Evolutionary conservation across 2,797 vertebrate genomes (phyloP), one percentile per base, ranked within the genome.

Genomic region (Apodemus agrarius): DNA sequence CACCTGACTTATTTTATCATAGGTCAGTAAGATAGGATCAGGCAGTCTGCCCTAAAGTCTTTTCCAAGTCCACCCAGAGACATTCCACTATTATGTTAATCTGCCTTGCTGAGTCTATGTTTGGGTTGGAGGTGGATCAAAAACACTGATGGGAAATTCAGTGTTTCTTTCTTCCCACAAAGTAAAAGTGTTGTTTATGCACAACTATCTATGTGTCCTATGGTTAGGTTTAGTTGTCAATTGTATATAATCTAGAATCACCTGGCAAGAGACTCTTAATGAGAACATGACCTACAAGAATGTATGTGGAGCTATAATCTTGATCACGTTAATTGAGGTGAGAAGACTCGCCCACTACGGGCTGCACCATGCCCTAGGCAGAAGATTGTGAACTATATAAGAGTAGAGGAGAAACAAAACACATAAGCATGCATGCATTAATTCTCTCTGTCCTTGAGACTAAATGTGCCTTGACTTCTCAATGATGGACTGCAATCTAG

Each of bases 101-200:
- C 2, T 67, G 49, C 82, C 83, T 89, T 88, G n/a, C 40, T 3
- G 57, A 81, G 61, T 29, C 19, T 69, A 6, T 13, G 72, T 80
- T 74, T 75, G n/a, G 54, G 22, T 19, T 90, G 57, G 76, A 96
- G 46, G 65, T 72, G 21, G 87, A 72, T 74, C 61, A 90, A 75
- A 31, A 46, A 63, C 83, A 59, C 9, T 65, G 86, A 82, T 2
- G 13, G 49, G 34, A 67, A 72, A 3, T 74, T 93, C 37, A 13
- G 34, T 74, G 81, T 87, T 94, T 43, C 65, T 81, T 88, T 85
- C 80, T 88, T 88, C 52, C 57, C 76, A 57, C 74, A 52, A 72
- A 95, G 82, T 72, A 63, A 82, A 75, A 40, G 54, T 14, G 37
- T 69, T 81, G 46, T 46, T n/a, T 69, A 59, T 37, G 43, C 57